Evolutionary conservation across 2,888 invertebrate genomes (phyloP), one percentile per base, ranked within the genome.

Genomic region (Lycocerus yunnanus): DNA sequence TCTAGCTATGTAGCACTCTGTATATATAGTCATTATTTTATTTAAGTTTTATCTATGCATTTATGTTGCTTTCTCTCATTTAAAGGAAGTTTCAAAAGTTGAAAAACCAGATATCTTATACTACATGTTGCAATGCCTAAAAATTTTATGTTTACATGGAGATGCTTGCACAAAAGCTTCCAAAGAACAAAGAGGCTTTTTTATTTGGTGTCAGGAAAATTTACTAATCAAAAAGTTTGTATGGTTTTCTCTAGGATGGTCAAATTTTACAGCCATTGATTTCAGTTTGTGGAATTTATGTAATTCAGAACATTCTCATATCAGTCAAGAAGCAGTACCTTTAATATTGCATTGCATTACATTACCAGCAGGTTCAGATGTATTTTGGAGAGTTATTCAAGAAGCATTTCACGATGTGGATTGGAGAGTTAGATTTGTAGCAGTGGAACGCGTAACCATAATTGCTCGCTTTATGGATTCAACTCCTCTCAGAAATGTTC

Each of bases 171-270:
- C 92, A 14, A 93, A 93, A 84, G 95, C 95, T 0, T 92, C 97
- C 0, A 93, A 94, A 75, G 97, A 98, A 82, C 95, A 98, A 84
- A 90, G 94, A 80, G 95, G 97, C 70, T 95, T 97, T 87, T 94
- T 98, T 75, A 96, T 97, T 81, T 97, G 97, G 96, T 96, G 96
- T 80, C 97, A 99, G 86, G 97, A 98, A 87, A 97, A 97, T 86
- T 88, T 97, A 58, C 89, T 99, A 3, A 96, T 99, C 77, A 96
- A 96, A 85, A 96, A 95, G 97, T 97, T 87, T 86, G 89, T 84
- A 14, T 11, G 10, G 24, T 43, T 9, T 69, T 72, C 66, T 65
- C 69, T 65, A 59, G 24, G 16, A 58, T 65, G 60, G 15, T 27
- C 16, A 72, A 59, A 13, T 13, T 63, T 24, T 27, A 66, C 3